Base-by-base conservation (phyloP, 1,140 invertebrate species). In the Bombus superbus region DNA sequence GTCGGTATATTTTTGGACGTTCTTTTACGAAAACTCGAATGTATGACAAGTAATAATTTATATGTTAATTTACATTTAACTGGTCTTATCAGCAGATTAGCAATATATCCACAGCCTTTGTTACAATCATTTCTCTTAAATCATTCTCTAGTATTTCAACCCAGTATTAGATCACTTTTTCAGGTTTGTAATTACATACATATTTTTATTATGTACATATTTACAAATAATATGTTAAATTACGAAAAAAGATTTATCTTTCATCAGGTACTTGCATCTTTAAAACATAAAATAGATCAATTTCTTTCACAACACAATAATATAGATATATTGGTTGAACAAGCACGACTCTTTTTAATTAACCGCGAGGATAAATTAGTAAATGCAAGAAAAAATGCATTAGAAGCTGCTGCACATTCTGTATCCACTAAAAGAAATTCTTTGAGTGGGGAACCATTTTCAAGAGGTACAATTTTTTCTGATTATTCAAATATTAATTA, bases 21-120 rank as follows among this genome's bases (percentile, higher is more conserved):
- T 74, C 93, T 99, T 66, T 96, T 99, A 87, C 96, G 96, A 81
- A 98, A 98, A 94, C 94, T 99, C 32, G 98, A 98, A 92, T 96
- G 96, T 81, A 97, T 99, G 96, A 96, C 98, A 62, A 97, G 97
- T 83, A 98, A 99, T 93, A 97, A 98, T 72, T 95, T 99, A 81
- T 97, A 97, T 87, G 96, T 98, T 4, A 99, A 99, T 95, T 96
- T 99, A 76, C 97, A 98, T 92, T 95, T 99, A 68, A 99, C 98
- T 10, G 98, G 98, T 1, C 95, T 99, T 15, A 96, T 99, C 32
- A 97, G 98, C 64, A 97, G 98, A 81, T 95, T 99, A 62, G 97
- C 98, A 8, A 96, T 97, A 68, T 98, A 98, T 94, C 97, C 98
- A 1, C 97, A 99, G 87, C 98, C 98, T 6, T 94, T 99, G 32